phyloP scores from a whole-genome alignment of 1,140 invertebrate genomes.

The Musca domestica region DNA sequence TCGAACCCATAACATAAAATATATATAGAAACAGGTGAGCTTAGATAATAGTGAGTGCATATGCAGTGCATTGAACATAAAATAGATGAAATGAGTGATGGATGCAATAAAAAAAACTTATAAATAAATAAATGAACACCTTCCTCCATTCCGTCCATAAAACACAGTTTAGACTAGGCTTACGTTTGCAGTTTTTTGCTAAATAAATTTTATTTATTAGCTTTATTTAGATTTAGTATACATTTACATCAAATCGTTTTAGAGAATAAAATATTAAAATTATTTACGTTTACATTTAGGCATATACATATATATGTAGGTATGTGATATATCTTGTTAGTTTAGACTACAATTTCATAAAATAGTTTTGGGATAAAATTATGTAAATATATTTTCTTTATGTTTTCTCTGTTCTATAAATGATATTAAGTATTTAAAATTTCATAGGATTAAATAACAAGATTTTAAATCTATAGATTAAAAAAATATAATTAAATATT shows the following conservation, averaged over 20 bases:
- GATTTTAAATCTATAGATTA: no score
- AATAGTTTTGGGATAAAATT: no score
- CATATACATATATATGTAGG: neutral
- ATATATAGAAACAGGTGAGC: neutral
- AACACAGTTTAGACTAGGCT: neutral
- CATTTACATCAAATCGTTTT: constrained; percentile 1
- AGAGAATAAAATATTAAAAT: neutral
- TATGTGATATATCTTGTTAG: neutral
- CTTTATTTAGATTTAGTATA: neutral
- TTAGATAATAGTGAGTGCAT: neutral
- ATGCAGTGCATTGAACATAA: neutral
- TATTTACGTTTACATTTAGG: neutral
- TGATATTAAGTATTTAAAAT: no score
- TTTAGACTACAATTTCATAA: no score
- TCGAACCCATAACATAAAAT: constrained; percentile 1
- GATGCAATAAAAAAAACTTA: neutral
- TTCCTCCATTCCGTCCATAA: neutral
- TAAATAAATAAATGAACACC: neutral
- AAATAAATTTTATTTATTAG: constrained; percentile 20
- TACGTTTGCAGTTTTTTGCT: constrained; percentile 6
- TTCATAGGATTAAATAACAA: no score
- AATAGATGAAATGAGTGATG: neutral
- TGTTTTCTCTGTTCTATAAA: no score
- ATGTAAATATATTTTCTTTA: no score
- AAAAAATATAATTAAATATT: no score